A percentile compares a stretch with the other conserved stretches of the same genome.
Conservation (phyloP, 2,113 vertebrate species). For the Bathybates hornii region DNA sequence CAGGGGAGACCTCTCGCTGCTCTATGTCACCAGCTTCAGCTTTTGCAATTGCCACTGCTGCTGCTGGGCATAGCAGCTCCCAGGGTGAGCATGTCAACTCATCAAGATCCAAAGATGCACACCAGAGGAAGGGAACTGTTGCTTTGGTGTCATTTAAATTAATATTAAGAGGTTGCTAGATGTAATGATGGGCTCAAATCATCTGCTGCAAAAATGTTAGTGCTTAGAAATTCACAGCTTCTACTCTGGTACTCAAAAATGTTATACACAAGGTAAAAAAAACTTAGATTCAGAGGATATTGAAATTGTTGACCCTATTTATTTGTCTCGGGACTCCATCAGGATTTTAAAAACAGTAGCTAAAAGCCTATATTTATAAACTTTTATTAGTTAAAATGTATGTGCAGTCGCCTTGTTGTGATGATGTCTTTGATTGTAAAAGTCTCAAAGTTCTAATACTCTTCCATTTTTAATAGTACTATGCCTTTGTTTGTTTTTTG, state of each 20-base stretch:
- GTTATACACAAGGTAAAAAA: not conserved
- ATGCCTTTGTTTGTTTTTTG: not conserved
- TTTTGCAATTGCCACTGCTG: slow-evolving; percentile 93
- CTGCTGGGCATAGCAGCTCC: slow-evolving; percentile 86
- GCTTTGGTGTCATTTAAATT: not conserved
- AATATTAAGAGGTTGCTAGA: not conserved
- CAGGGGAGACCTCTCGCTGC: slow-evolving; percentile 80
- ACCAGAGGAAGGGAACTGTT: not conserved
- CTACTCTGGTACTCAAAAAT: not conserved
- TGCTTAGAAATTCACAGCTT: not conserved
- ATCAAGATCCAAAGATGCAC: not conserved
- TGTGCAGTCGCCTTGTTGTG: not conserved
- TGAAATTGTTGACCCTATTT: not conserved
- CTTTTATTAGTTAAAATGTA: not conserved
- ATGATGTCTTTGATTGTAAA: not conserved
- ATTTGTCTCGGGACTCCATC: not conserved
- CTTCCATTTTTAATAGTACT: not conserved
- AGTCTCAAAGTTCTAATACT: not conserved
- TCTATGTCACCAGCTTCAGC: slow-evolving; percentile 88
- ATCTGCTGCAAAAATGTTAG: not conserved
- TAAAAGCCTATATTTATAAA: not conserved
- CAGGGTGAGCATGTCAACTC: slow-evolving; percentile 71
- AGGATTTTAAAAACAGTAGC: not conserved
- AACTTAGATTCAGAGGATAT: not conserved
- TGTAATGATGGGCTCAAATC: not conserved